phyloP scores from a whole-genome alignment of 2,888 invertebrate species.

The Noctua pronuba region DNA sequence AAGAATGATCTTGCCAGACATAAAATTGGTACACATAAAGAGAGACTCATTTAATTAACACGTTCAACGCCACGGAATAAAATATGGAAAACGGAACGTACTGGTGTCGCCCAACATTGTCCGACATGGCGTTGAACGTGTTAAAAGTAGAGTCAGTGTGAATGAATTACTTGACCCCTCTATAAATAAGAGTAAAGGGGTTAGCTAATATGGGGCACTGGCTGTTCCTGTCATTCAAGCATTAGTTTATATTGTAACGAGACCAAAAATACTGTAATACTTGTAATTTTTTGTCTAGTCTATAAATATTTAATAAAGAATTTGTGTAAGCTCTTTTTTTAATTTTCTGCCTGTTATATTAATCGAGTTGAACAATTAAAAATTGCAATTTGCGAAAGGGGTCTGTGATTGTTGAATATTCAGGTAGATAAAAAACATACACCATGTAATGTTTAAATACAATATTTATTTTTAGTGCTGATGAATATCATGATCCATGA shows the following conservation, averaged over 20 bases:
- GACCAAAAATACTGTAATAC: constrained; percentile 39
- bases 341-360: neutral
- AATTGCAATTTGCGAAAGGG: no score
- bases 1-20: constrained; percentile 85
- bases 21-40: constrained; percentile 83
- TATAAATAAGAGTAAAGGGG: neutral
- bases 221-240: neutral
- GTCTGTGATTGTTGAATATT: neutral
- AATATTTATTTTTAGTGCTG: constrained; percentile 83
- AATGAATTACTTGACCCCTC: neutral
- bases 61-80: no score
- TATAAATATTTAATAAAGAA: constrained; percentile 13
- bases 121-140: no score
- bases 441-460: constrained; percentile 69
- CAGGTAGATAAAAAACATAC: constrained; percentile 47
- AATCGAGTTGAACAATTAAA: neutral
- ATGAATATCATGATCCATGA: constrained; percentile 79
- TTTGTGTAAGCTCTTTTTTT: neutral
- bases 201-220: neutral
- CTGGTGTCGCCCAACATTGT: no score
- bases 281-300: constrained; percentile 51
- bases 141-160: neutral
- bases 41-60: constrained; percentile 73
- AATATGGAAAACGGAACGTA: no score
- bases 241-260: constrained; percentile 21